These are phyloP conservation scores for Xiphorhynchus erythropygius DNA, from an alignment of 2,797 vertebrate species.

Conservation along the genomic window DNA sequence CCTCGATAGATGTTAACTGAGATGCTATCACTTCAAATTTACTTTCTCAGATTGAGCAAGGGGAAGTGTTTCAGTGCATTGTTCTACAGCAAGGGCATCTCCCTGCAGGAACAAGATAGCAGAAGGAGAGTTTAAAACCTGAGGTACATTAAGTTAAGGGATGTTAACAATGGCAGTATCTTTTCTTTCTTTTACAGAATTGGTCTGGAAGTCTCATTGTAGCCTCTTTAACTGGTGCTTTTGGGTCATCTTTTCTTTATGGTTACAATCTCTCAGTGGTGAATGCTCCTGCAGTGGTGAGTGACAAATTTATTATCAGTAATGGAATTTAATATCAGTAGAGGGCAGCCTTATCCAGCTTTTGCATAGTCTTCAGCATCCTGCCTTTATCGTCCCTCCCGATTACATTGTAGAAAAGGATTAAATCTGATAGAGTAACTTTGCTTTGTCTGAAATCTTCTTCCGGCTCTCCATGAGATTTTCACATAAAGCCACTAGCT, in stretches of 20 bases:
- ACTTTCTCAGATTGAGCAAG: not conserved
- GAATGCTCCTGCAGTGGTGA: conserved; percentile 89
- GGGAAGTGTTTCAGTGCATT: not conserved
- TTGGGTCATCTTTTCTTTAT: conserved; percentile 94
- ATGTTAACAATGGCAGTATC: not conserved
- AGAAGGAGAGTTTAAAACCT: not conserved
- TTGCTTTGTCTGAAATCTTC: not conserved
- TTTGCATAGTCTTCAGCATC: not conserved
- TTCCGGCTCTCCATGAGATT: not conserved
- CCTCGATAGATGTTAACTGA: not conserved
- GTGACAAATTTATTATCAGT: conserved; percentile 28
- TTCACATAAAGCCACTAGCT: not conserved
- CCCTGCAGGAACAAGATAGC: not conserved
- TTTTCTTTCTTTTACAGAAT: conserved; percentile 61
- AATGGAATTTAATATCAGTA: not conserved
- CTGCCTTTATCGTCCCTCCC: not conserved
- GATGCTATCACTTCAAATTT: not conserved
- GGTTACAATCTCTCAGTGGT: conserved; percentile 96
- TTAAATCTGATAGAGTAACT: not conserved
- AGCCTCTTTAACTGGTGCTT: conserved; percentile 85
- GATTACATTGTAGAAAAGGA: not conserved
- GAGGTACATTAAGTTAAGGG: not conserved
- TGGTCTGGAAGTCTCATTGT: conserved; percentile 83
- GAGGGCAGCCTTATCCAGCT: conserved; percentile 24
- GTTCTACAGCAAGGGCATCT: not conserved